Conservation (phyloP, 2,797 vertebrate species). For the Labroides dimidiatus region DNA sequence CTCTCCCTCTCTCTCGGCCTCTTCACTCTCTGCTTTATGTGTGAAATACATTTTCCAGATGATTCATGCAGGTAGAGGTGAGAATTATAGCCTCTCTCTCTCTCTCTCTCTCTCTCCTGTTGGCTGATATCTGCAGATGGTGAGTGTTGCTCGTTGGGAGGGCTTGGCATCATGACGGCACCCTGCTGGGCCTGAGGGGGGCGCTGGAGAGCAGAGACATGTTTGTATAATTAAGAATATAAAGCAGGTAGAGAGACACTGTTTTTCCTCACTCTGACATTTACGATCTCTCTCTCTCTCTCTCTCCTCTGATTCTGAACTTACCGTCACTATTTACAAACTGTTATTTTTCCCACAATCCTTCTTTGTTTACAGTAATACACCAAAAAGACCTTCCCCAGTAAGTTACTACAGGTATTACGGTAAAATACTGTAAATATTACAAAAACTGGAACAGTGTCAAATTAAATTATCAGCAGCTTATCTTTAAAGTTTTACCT, state of each 20-base stretch:
- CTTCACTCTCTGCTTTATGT: not conserved
- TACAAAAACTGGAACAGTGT: no score
- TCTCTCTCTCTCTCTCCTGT: constrained; percentile 37
- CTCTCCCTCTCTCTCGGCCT: constrained; percentile 28
- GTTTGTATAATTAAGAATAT: constrained; percentile 73
- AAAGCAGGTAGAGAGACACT: constrained; percentile 56
- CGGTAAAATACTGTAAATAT: no score
- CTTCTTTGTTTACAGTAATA: no score
- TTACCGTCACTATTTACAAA: no score
- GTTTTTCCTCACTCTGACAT: constrained; percentile 52
- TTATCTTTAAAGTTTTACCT: constrained; percentile 18
- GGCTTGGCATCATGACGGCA: constrained; percentile 70
- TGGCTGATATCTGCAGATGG: constrained; percentile 38
- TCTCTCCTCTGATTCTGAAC: constrained; percentile 12
- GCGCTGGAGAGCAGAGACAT: constrained; percentile 65
- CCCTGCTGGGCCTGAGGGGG: constrained; percentile 59
- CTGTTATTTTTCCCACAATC: no score
- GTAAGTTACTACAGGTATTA: no score
- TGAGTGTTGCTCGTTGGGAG: constrained; percentile 68
- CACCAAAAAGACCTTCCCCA: no score
- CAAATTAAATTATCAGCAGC: not conserved
- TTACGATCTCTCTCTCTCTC: constrained; percentile 19
- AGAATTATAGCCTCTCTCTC: constrained; percentile 25
- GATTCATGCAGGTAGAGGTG: constrained; percentile 51
- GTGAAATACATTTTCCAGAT: constrained; percentile 44